A percentile compares a stretch with the other conserved stretches of the same genome.
phyloP scores from a whole-genome alignment of 2,113 vertebrate genomes.

The Corythoichthys haematopterus region DNA sequence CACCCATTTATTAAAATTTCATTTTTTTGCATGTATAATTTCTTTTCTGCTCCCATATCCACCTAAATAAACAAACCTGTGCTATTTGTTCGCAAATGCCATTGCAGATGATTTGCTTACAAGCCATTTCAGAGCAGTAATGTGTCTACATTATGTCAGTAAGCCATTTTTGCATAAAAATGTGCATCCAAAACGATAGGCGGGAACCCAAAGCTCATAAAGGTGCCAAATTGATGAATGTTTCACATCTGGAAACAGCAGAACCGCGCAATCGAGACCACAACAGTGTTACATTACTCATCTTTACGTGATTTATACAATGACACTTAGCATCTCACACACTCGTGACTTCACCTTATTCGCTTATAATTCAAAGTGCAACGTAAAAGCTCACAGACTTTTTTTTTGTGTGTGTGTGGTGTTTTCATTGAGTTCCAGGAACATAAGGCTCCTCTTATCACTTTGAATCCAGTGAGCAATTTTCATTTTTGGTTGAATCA shows the following conservation, averaged over 20 bases:
- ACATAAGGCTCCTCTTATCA: not conserved
- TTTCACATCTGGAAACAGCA: not conserved
- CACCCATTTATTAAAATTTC: not conserved
- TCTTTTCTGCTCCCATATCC: not conserved
- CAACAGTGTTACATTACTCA: not conserved
- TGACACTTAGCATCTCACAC: not conserved
- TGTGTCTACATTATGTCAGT: not conserved
- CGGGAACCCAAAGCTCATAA: not conserved
- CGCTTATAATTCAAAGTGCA: not conserved
- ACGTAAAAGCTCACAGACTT: not conserved
- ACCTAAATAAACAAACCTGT: not conserved
- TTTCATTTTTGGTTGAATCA: not conserved
- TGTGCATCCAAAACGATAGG: not conserved
- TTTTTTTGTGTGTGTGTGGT: not conserved
- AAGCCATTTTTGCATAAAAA: not conserved
- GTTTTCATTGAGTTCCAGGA: not conserved
- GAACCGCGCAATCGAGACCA: not conserved
- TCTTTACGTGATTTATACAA: not conserved
- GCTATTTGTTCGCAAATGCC: not conserved
- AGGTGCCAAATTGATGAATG: not conserved
- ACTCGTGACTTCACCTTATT: not conserved
- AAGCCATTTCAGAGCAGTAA: not conserved
- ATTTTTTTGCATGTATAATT: not conserved
- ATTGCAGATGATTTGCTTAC: not conserved
- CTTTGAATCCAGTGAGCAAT: not conserved